Evolutionary conservation across 2,113 vertebrate genomes (phyloP), one percentile per base, ranked within the genome.

Genomic region (Saccopteryx leptura): DNA sequence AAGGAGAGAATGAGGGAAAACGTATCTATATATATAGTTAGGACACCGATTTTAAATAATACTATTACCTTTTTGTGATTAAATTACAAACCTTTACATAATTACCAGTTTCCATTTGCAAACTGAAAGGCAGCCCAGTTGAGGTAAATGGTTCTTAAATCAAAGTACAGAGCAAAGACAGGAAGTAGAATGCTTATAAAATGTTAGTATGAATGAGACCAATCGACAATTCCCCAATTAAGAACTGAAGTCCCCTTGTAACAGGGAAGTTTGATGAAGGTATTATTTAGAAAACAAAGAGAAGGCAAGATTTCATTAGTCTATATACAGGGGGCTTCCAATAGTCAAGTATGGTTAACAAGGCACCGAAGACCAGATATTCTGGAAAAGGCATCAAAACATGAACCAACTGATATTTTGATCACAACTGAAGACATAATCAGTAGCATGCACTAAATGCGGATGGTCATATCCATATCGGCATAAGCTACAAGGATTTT

Each of bases 1-100:
- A 93, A 48, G 65, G 68, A 90, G 28, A 91, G 33, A 79, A 92
- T 85, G 66, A 88, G 6, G 6, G 13, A 39, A 93, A 54, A 71
- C 14, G 61, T 5, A 61, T 13, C 66, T 11, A 65, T 21, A 81
- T 65, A 68, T 60, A 74, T 60, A 78, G 52, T 79, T 60, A 78
- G 52, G 68, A 75, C 11, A 68, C 5, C 91, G 60, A 88, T 79
- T 96, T 90, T 90, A 92, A 96, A 69, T 87, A 13, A 69, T 82
- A 92, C 33, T 63, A 65, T 60, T 58, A 79, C 21, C 79, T 66
- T 87, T 63, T 52, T 94, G 23, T 82, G 50, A 65, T 78, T 92
- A 88, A 63, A 75, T 75, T 65, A 39, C 9, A 76, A 89, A 76
- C 17, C 74, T 86, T 96, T 85, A 33, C 39, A 89, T 86, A 83